Evolutionary conservation across 2,797 vertebrate species (phyloP).

Genomic region (Tokudaia muenninki): DNA sequence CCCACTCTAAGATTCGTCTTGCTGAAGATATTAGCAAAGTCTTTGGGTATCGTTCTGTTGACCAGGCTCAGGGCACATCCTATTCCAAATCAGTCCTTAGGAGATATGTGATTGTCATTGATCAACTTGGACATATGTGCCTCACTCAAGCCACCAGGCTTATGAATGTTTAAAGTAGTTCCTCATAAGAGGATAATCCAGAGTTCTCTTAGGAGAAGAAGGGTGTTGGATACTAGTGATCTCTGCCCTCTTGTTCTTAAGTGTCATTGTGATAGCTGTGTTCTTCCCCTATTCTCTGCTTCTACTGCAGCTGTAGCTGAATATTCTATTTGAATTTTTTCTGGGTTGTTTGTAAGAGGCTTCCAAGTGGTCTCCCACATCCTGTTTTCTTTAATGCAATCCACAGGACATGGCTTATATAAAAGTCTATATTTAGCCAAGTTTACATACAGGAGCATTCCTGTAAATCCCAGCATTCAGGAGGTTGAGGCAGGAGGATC

Average conservation of each 20-base stretch:
- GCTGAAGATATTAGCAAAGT: not conserved
- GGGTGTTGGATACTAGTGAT: not conserved
- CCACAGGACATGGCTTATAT: not conserved
- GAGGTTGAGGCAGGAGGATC: not conserved
- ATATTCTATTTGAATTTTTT: not conserved
- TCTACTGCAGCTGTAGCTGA: not conserved
- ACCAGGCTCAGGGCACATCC: not conserved
- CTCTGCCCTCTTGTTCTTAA: rapidly evolving
- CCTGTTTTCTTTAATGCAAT: not conserved
- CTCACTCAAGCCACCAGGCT: not conserved
- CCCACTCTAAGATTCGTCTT: not conserved
- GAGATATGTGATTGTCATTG: not conserved
- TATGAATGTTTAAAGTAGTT: not conserved
- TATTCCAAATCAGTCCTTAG: not conserved
- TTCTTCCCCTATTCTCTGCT: not conserved
- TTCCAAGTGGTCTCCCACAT: not conserved
- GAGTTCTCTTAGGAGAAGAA: not conserved
- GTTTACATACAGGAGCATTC: not conserved
- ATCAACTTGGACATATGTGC: not conserved
- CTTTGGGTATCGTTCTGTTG: not conserved
- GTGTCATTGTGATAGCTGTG: not conserved
- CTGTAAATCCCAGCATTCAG: not conserved
- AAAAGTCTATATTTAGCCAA: not conserved
- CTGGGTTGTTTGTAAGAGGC: not conserved
- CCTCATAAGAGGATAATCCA: not conserved